Base-by-base conservation (phyloP, 2,888 invertebrate genomes). In the Scaptomyza parva region DNA sequence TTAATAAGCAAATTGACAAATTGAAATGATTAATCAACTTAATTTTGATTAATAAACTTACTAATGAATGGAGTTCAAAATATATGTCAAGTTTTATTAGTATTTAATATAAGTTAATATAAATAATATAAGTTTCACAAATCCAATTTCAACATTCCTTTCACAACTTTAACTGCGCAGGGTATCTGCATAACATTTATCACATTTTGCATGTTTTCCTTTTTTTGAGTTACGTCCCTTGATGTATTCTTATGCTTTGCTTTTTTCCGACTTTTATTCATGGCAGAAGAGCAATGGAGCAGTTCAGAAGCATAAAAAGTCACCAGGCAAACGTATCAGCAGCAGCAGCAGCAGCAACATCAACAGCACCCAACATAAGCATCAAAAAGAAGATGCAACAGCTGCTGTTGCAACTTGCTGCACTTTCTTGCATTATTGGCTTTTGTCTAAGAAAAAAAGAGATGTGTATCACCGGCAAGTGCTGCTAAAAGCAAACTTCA, bases 381-480 rank as follows among this genome's bases (percentile, higher is more conserved):
- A 37, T 18, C 35, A 61, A 40, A 40, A 33, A 57, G 59, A 28
- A 26, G 40, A 35, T 39, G 67, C 44, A 62, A 52, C 70, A 70
- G 71, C 66, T 71, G 37, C 37, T 37, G 8, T 37, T 37, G 71
- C 57, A 69, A 58, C 43, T 45, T 66, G 37, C 50, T 60, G 60
- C 70, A 53, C 43, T 70, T 69, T 50, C 20, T 33, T 52, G 60
- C 61, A 66, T 51, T 72, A 72, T 68, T 72, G 65, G 60, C 50
- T 69, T 68, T 73, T 68, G 50, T 65, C 52, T 53, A 63, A 52
- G 30, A 35, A 58, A 33, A n/a, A n/a, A n/a, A n/a, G n/a, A n/a
- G n/a, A 30, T 20, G 17, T 28, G 24, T 35, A 43, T 41, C 26
- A 37, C n/a, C 50, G 59, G 57, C 67, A 18, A 57, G 53, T 61